Evolutionary conservation across 2,888 invertebrate species (phyloP).

Genomic region (Chrysolina haemoptera): DNA sequence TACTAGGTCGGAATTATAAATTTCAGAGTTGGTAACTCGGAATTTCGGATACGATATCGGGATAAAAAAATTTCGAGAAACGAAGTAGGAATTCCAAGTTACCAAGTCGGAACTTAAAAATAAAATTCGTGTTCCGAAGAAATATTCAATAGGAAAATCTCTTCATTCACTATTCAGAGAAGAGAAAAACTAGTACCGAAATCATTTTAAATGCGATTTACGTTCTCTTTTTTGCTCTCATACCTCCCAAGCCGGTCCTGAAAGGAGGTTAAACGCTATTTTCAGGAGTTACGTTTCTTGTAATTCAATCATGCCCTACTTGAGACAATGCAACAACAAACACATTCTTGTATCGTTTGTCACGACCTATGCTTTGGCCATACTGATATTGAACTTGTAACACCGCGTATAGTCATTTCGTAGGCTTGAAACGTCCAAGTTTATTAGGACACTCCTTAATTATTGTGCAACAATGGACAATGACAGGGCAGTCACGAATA

Average conservation of each 20-base stretch:
- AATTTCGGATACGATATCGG: too few species aligned
- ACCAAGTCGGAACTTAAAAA: too few species aligned
- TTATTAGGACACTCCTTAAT: conserved; percentile 34
- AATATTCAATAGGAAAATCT: too few species aligned
- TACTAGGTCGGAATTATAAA: too few species aligned
- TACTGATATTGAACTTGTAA: conserved; percentile 23
- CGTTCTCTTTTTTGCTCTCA: not conserved
- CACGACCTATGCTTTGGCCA: conserved; percentile 24
- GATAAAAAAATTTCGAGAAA: too few species aligned
- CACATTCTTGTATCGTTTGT: conserved; percentile 39
- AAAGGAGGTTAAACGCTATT: conserved; percentile 2
- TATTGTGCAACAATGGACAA: not conserved
- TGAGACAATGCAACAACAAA: conserved; percentile 30
- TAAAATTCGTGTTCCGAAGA: too few species aligned
- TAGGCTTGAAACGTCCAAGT: conserved; percentile 1
- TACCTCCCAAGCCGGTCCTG: not conserved
- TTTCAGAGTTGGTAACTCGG: too few species aligned
- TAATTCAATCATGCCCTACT: conserved; percentile 32
- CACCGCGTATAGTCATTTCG: conserved; percentile 32
- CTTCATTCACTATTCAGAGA: too few species aligned
- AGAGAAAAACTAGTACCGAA: too few species aligned
- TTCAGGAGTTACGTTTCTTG: conserved; percentile 13
- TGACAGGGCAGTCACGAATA: not conserved
- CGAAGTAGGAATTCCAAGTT: too few species aligned
- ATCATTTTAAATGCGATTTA: too few species aligned